Base-by-base conservation (phyloP, 2,113 vertebrate genomes). In the Ia io region DNA sequence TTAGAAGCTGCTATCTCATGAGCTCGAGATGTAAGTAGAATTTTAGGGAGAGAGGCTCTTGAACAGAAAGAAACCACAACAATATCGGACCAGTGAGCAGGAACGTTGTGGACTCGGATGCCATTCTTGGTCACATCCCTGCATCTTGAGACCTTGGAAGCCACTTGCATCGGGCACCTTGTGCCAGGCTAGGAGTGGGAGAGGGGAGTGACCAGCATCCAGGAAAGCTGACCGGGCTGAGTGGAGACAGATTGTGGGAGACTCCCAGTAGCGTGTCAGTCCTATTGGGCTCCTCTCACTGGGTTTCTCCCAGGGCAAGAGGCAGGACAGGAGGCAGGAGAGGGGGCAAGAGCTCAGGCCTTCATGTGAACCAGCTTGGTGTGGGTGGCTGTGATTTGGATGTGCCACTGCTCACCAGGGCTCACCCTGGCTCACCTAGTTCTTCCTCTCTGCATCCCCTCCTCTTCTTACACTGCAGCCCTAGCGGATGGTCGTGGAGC, bases 341-440 rank as follows among this genome's bases (percentile, higher is more conserved):
- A 30, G 42, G 23, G 35, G 13, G 23, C 4, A 12, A 32, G 32
- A 56, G 14, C 37, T 65, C 73, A 42, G 79, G 35, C 30, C 90
- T n/a, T 0, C n/a, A 5, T 0, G 0, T 28, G 28, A 10, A 8
- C 23, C 28, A 11, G 1, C 30, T 35, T 4, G 4, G 7, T 2
- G 18, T 37, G 47, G 14, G 28, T 30, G 20, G 12, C 74, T 78
- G 40, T 79, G 20, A 28, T 37, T 25, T 22, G n/a, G 30, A 13
- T 2, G 22, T 49, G 8, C 35, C 16, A 0, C 0, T 5, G 84
- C 18, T 77, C 40, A 20, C 4, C 22, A n/a, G 47, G 14, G 22
- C 86, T 51, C 1, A 14, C 20, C 17, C 23, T 28, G 1, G 84
- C 70, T 44, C 0, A 3, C 59, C 51, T n/a, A 1, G 9, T 61